A percentile compares a stretch with the other conserved stretches of the same genome.
Conservation (phyloP, 2,797 vertebrate species). For the Xiphophorus birchmanni region DNA sequence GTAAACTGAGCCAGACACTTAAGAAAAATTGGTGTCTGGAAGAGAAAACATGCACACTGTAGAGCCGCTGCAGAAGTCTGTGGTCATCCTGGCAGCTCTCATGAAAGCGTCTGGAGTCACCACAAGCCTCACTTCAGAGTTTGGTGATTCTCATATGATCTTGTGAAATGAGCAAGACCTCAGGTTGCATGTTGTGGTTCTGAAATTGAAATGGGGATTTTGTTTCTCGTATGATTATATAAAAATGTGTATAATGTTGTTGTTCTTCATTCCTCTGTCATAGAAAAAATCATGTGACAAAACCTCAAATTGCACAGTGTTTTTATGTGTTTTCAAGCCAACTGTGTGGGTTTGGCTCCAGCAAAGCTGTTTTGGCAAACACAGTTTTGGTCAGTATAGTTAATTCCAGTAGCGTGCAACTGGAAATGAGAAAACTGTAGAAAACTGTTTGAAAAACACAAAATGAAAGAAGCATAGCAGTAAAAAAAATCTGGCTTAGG, state of each 20-base stretch:
- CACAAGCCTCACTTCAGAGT: slow-evolving; percentile 7
- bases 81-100: slow-evolving; percentile 37
- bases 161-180: slow-evolving; percentile 14
- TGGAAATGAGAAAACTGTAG: slow-evolving; percentile 7
- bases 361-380: slow-evolving; percentile 14
- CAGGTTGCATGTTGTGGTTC: slow-evolving; percentile 15
- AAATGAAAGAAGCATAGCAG: neutral
- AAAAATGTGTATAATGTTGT: slow-evolving; percentile 21
- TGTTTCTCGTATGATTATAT: slow-evolving; percentile 15
- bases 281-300: slow-evolving; percentile 21
- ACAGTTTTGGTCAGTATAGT: slow-evolving; percentile 9
- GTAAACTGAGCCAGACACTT: slow-evolving; percentile 11
- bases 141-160: slow-evolving; percentile 4
- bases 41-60: slow-evolving; percentile 20
- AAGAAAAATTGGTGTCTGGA: slow-evolving; percentile 18
- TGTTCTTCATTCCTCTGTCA: slow-evolving; percentile 20
- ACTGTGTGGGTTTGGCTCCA: slow-evolving; percentile 27
- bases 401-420: slow-evolving; percentile 5
- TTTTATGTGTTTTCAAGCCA: slow-evolving; percentile 18
- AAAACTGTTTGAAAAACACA: slow-evolving; percentile 17
- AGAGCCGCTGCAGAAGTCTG: slow-evolving; percentile 33
- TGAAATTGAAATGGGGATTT: slow-evolving; percentile 14
- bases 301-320: slow-evolving; percentile 23
- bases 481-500: slow-evolving; percentile 1
- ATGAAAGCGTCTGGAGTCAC: slow-evolving; percentile 35